Conservation (phyloP, 1,140 invertebrate species). For the Neoseiulus cucumeris region DNA sequence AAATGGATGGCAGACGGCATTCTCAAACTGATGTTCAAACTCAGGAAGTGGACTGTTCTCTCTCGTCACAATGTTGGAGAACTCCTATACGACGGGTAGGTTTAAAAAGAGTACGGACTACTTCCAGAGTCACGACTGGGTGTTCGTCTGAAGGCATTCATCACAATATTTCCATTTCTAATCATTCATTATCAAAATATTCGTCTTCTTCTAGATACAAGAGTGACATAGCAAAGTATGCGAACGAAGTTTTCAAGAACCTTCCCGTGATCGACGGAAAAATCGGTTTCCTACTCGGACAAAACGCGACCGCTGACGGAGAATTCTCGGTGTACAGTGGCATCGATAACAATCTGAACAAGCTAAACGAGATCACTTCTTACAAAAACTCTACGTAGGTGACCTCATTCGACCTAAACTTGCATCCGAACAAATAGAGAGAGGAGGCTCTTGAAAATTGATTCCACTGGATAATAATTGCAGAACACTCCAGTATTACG, state of each 20-base stretch:
- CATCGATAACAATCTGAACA: background rate
- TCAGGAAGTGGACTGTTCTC: no score
- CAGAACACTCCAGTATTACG: background rate
- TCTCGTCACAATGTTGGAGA: no score
- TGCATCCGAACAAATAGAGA: background rate
- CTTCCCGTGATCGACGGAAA: conserved; percentile 1
- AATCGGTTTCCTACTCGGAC: background rate
- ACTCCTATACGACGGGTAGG: no score
- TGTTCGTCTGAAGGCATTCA: no score
- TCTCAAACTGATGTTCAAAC: no score
- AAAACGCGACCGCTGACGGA: background rate
- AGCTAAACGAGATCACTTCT: background rate
- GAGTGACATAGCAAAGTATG: background rate
- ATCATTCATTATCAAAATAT: background rate
- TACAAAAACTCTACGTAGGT: background rate
- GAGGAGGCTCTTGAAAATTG: background rate
- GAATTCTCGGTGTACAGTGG: background rate
- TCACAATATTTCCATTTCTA: background rate
- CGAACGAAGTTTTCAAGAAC: background rate
- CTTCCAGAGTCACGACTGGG: no score
- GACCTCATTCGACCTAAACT: background rate
- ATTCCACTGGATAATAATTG: no score
- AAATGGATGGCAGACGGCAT: no score
- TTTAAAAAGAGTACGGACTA: no score
- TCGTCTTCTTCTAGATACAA: background rate